Conservation (phyloP, 2,113 vertebrate species). For the Xiphophorus hellerii region DNA sequence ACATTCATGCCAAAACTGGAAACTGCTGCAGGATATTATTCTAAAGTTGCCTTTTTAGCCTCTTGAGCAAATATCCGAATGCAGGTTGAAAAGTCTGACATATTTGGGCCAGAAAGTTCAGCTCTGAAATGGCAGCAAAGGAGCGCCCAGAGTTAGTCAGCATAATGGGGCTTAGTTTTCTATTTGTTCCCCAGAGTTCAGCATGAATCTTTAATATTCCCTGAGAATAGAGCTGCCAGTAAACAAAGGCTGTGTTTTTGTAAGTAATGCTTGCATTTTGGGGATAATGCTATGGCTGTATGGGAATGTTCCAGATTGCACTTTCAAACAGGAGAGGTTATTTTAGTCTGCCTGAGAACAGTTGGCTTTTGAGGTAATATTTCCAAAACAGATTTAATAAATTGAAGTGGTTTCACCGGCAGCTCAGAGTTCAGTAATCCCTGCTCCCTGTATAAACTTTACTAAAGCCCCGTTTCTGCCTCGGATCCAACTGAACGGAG, state of each 20-base stretch:
- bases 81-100: constrained; percentile 53
- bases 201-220: constrained; percentile 69
- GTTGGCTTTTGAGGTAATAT: constrained; percentile 36
- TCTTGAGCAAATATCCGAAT: constrained; percentile 26
- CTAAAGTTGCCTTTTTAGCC: constrained; percentile 35
- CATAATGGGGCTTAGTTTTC: constrained; percentile 43
- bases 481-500: constrained; percentile 25
- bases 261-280: constrained; percentile 14
- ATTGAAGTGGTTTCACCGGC: constrained; percentile 23
- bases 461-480: constrained; percentile 23
- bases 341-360: constrained; percentile 20
- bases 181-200: constrained; percentile 39
- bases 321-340: constrained; percentile 45
- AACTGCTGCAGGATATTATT: constrained; percentile 34
- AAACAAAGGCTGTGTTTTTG: constrained; percentile 44
- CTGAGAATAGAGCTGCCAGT: constrained; percentile 57
- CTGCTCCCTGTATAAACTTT: constrained; percentile 34
- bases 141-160: constrained; percentile 43
- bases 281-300: constrained; percentile 42
- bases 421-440: constrained; percentile 43
- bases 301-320: constrained; percentile 33
- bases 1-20: constrained; percentile 38
- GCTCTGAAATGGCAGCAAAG: constrained; percentile 40
- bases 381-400: constrained; percentile 52
- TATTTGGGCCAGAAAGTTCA: constrained; percentile 64